These are phyloP conservation scores for Calidris pygmaea DNA, from an alignment of 2,113 vertebrate genomes.

Conservation along the genomic window DNA sequence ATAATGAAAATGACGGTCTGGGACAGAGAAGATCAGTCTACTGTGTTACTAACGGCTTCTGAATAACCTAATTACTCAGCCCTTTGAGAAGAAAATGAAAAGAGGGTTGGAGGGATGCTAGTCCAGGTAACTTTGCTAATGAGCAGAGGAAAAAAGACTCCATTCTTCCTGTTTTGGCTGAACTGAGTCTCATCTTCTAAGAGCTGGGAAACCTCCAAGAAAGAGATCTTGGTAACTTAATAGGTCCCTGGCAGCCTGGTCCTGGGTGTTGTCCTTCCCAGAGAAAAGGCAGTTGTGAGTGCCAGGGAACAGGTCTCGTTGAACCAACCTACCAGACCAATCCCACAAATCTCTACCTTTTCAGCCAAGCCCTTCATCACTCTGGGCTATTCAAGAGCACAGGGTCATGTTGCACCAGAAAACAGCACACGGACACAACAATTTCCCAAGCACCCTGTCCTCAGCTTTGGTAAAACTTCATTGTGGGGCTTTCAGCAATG, in stretches of 20 bases:
- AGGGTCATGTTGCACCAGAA: neutral
- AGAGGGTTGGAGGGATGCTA: neutral
- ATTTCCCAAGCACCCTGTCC: neutral
- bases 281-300: neutral
- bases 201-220: neutral
- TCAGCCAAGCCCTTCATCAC: neutral
- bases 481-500: neutral
- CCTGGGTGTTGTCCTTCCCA: neutral
- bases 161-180: neutral
- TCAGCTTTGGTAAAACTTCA: neutral
- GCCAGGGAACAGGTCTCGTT: neutral
- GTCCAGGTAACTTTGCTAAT: neutral
- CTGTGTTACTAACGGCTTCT: neutral
- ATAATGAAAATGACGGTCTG: neutral
- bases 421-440: neutral
- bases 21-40: neutral
- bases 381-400: neutral
- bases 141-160: neutral
- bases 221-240: neutral
- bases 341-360: neutral
- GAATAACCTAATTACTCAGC: neutral
- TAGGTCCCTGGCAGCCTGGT: neutral
- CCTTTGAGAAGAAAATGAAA: neutral
- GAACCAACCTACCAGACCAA: neutral
- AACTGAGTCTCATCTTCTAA: neutral